Evolutionary conservation across 2,797 vertebrate species (phyloP).

Genomic region (Mareca penelope): DNA sequence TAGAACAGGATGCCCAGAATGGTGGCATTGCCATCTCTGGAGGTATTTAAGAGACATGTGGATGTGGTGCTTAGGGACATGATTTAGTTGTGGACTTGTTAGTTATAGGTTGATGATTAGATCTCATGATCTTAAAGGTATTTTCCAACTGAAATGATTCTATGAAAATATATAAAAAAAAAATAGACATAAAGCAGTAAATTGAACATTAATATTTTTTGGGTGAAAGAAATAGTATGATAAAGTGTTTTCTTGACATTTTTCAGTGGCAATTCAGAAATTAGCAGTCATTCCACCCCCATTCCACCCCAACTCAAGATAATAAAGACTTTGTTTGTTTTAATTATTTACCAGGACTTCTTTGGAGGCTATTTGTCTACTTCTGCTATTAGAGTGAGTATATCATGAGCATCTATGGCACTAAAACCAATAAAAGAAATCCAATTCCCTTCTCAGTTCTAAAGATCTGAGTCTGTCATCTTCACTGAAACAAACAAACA

Average conservation of each 20-base stretch:
- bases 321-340: not conserved
- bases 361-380: not conserved
- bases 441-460: not conserved
- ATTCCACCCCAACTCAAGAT: not conserved
- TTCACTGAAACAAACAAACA: not conserved
- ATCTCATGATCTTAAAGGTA: too few relatives aligned
- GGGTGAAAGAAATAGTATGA: not conserved
- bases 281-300: not conserved
- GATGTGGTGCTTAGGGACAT: too few relatives aligned
- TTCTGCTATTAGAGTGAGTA: not conserved
- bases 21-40: too few relatives aligned
- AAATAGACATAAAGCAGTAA: not conserved
- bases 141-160: too few relatives aligned
- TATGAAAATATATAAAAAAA: not conserved
- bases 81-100: too few relatives aligned
- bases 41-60: too few relatives aligned
- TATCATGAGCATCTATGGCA: not conserved
- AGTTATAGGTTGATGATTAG: too few relatives aligned
- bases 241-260: not conserved
- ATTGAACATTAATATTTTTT: not conserved
- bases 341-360: not conserved
- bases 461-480: not conserved
- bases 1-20: too few relatives aligned
- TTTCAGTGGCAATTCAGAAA: not conserved
- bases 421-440: not conserved